Percentiles rank a stretch among this genome's conserved stretches.
These are phyloP conservation scores for Oegoconia quadripuncta DNA, from an alignment of 2,888 invertebrate genomes.

Conservation along the genomic window DNA sequence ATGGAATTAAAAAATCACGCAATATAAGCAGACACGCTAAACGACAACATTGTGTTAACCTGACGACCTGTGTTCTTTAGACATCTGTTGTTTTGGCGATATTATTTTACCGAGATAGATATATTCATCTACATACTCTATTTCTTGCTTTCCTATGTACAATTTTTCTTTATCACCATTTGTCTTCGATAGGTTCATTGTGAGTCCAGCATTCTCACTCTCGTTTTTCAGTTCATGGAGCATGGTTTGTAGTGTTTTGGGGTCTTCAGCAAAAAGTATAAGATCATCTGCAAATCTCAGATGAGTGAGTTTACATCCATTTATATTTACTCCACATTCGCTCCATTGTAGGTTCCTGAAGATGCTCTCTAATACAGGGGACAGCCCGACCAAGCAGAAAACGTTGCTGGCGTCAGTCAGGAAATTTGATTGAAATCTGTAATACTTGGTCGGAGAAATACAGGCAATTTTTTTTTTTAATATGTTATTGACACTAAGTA, in stretches of 20 bases:
- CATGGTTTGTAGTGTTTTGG: not conserved
- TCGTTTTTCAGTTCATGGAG: not conserved
- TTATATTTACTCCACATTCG: not conserved
- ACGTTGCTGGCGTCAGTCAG: no score
- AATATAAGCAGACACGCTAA: no score
- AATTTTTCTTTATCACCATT: not conserved
- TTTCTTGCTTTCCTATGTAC: constrained; percentile 13
- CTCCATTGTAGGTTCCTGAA: no score
- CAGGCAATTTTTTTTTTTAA: no score
- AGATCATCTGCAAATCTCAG: not conserved
- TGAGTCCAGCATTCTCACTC: constrained; percentile 2
- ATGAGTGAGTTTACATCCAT: not conserved
- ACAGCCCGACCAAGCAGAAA: no score
- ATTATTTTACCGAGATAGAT: constrained; percentile 17
- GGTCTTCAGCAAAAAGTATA: not conserved
- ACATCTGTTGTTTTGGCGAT: constrained; percentile 7
- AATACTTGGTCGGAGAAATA: no score
- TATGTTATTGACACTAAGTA: no score
- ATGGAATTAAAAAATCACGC: no score
- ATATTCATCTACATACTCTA: constrained; percentile 14
- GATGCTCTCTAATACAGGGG: no score
- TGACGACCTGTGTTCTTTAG: no score
- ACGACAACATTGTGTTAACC: no score
- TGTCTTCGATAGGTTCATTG: constrained; percentile 17
- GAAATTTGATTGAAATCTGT: no score